Percentiles rank a stretch among this genome's conserved stretches.
These are phyloP conservation scores for Rallus limicola DNA, from an alignment of 2,113 vertebrate genomes.

Conservation along the genomic window DNA sequence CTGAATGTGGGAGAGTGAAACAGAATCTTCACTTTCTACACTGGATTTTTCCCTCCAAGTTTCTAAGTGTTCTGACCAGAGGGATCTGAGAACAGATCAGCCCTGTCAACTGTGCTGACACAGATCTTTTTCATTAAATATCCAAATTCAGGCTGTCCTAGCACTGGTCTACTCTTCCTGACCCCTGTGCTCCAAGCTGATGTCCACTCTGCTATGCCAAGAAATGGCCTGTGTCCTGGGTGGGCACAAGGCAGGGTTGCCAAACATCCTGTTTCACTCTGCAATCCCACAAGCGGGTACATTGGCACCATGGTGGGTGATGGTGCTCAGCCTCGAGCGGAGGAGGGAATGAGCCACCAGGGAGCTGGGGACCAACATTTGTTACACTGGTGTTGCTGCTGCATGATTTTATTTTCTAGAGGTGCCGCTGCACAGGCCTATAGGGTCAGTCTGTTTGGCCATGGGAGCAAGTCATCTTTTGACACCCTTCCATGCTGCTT, in stretches of 20 bases:
- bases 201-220: background rate
- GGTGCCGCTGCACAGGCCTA: background rate
- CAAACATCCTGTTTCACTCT: fast-evolving
- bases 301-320: fast-evolving
- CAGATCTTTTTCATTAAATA: background rate
- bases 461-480: background rate
- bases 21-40: background rate
- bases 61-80: background rate
- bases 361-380: background rate
- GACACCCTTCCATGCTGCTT: background rate
- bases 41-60: background rate
- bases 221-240: fast-evolving
- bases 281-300: background rate
- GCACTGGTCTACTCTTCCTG: background rate
- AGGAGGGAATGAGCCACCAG: background rate
- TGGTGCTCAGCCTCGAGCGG: background rate
- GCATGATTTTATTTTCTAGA: background rate
- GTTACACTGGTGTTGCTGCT: background rate
- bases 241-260: background rate
- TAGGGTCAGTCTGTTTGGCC: background rate
- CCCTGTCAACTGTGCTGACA: background rate
- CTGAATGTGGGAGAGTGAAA: background rate
- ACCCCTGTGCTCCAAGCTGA: background rate
- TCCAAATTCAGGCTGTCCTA: background rate
- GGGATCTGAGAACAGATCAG: background rate